These are phyloP conservation scores for Sebastes melanostomus DNA, from an alignment of 2,797 vertebrate species.

Conservation along the genomic window DNA sequence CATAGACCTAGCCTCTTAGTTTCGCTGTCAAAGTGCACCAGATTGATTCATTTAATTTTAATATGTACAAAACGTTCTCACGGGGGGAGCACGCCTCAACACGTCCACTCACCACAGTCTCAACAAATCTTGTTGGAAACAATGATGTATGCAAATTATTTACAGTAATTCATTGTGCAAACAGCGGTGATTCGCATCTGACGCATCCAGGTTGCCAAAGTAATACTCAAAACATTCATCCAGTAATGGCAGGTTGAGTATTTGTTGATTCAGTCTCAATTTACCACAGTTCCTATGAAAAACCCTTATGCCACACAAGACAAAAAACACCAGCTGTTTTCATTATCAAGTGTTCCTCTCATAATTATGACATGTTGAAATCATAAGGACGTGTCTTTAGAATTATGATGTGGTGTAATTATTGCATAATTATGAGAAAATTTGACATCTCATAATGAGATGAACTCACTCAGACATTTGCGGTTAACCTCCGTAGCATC, in stretches of 20 bases:
- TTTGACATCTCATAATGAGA: neutral
- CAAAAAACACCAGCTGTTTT: neutral
- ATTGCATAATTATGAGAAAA: conserved; percentile 12
- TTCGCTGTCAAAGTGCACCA: too few species aligned
- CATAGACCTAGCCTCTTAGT: too few species aligned
- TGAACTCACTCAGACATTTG: neutral
- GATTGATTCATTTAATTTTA: too few species aligned
- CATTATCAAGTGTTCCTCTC: neutral
- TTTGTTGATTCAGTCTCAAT: neutral
- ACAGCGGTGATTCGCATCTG: too few species aligned
- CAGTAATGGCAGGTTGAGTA: neutral
- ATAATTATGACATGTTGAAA: conserved; percentile 11
- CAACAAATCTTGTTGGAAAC: too few species aligned
- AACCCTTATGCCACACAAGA: neutral
- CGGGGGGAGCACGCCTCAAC: too few species aligned
- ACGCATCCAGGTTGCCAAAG: too few species aligned
- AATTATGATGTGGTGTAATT: conserved; percentile 1
- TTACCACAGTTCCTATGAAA: neutral
- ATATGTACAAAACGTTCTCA: too few species aligned
- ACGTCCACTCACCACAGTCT: too few species aligned
- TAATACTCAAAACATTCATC: too few species aligned
- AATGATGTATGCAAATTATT: too few species aligned
- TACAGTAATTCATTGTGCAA: too few species aligned
- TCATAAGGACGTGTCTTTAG: neutral
- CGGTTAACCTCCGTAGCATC: conserved; percentile 29